Base-by-base conservation (phyloP, 2,888 invertebrate species). In the Drosophila mayaguana region DNA sequence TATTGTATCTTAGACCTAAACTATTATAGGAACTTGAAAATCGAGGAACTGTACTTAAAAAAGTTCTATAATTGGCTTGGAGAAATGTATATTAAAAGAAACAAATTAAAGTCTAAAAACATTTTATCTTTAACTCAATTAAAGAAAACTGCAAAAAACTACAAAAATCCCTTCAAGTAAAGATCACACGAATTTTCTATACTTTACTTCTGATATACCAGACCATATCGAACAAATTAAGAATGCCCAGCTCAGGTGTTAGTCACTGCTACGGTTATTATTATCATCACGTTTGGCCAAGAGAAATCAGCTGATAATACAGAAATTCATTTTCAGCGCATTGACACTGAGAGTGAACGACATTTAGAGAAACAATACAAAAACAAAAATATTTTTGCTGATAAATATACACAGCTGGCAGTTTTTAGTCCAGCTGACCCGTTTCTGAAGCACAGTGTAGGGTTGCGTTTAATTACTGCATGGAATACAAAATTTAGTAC, bases 301-400 rank as follows among this genome's bases (percentile, higher is more conserved):
- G 34, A 45, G 54, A 55, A 55, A 59, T 20, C 14, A 61, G 71
- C 75, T 84, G 79, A 81, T 74, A 78, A 65, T 59, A 63, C 61
- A 55, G 9, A 55, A 51, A 59, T 48, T 12, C 6, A 32, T 14
- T 25, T 40, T 9, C 25, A 66, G 18, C n/a, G 11, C 14, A 9
- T 45, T 63, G 57, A 7, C 74, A 74, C 64, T 80, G 64, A 69
- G 48, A 62, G 46, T 20, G 42, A 57, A 46, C 63, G 79, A 22
- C 55, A 75, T 63, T 74, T 18, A 40, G 55, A 50, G 34, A 16
- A 14, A 14, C 2, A 40, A 56, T 12, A n/a, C 7, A 54, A 32
- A 16, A 42, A 11, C n/a, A 8, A n/a, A 34, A 25, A 36, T 4
- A n/a, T 36, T 18, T 36, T 22, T 46, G 57, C 57, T 57, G 72